A percentile compares a stretch with the other conserved stretches of the same genome.
phyloP scores from a whole-genome alignment of 2,113 vertebrate species.

The Cephalopholis sonnerati region DNA sequence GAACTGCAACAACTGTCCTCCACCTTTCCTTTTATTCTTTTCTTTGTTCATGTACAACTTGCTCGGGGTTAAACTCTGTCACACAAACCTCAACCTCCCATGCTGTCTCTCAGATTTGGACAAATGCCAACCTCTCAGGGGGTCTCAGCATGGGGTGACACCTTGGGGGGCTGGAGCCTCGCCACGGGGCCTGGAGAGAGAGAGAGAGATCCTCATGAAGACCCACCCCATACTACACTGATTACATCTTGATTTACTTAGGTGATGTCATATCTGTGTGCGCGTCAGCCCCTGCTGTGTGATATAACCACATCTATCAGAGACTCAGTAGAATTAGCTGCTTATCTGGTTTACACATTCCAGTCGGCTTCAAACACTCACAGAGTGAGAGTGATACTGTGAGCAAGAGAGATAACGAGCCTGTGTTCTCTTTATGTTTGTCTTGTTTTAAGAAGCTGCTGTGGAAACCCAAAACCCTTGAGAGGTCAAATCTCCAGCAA shows the following conservation, averaged over 20 bases:
- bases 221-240: slow-evolving; percentile 31
- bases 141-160: slow-evolving; percentile 62
- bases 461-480: neutral
- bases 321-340: slow-evolving; percentile 14
- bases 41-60: neutral
- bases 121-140: slow-evolving; percentile 35
- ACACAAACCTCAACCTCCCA: slow-evolving; percentile 12
- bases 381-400: slow-evolving; percentile 11
- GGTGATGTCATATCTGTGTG: slow-evolving; percentile 59
- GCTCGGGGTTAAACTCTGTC: neutral
- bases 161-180: slow-evolving; percentile 46
- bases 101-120: slow-evolving; percentile 24
- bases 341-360: slow-evolving; percentile 76
- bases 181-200: slow-evolving; percentile 7
- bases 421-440: slow-evolving; percentile 11
- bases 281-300: slow-evolving; percentile 31
- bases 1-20: neutral
- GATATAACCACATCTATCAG: slow-evolving; percentile 53
- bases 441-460: neutral
- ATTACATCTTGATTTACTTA: slow-evolving; percentile 74
- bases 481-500: neutral
- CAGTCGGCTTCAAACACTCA: slow-evolving; percentile 31
- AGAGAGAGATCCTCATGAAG: slow-evolving; percentile 9
- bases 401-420: neutral
- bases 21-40: neutral